These are phyloP conservation scores for Phyllotis vaccarum DNA, from an alignment of 2,797 vertebrate genomes.

Conservation along the genomic window DNA sequence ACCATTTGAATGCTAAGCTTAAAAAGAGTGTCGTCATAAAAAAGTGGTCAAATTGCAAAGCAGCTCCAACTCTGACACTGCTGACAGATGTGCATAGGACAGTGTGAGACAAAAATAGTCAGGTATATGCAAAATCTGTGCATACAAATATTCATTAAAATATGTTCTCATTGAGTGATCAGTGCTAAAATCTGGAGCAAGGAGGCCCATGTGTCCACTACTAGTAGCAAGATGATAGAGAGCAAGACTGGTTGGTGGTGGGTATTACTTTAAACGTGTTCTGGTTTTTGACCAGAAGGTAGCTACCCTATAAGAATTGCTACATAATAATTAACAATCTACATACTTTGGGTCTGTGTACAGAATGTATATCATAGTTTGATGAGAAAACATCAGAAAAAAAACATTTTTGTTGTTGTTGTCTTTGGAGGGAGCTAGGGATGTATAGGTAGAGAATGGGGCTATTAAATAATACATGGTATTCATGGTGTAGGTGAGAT, in stretches of 20 bases:
- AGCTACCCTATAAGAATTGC: background rate
- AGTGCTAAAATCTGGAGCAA: background rate
- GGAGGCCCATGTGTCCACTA: background rate
- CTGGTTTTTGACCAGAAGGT: background rate
- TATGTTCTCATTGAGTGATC: background rate
- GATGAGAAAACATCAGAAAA: slow-evolving; percentile 7
- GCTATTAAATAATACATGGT: background rate
- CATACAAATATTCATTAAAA: slow-evolving; percentile 28
- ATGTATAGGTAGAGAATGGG: background rate
- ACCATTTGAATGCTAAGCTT: background rate
- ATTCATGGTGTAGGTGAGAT: background rate
- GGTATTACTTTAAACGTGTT: background rate
- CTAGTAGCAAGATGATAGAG: background rate
- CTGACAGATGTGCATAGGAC: background rate
- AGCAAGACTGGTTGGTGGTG: background rate
- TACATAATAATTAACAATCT: background rate
- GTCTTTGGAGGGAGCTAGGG: no score
- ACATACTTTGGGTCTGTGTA: background rate
- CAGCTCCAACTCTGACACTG: background rate
- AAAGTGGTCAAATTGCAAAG: background rate
- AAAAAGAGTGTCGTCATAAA: background rate
- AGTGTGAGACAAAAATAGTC: background rate
- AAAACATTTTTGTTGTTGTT: background rate
- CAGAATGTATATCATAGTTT: background rate
- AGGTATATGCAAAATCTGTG: background rate